Evolutionary conservation across 1,140 invertebrate genomes (phyloP).

Genomic region (Muscidifurax raptorellus): DNA sequence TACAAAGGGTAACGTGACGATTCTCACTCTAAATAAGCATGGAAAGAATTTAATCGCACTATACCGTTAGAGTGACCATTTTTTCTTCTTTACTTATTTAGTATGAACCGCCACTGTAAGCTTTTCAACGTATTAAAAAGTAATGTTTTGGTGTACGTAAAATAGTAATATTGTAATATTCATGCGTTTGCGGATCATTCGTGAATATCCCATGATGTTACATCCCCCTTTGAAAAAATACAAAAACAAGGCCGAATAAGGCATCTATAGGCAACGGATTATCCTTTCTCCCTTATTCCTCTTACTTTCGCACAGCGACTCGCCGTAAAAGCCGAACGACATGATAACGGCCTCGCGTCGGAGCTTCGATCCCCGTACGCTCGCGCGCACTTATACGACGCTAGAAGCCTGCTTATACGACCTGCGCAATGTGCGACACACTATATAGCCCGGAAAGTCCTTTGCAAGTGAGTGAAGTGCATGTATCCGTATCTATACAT

Average conservation of each 20-base stretch:
- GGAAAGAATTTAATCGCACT: no score
- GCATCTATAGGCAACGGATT: background rate
- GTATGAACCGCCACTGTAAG: no score
- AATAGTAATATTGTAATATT: no score
- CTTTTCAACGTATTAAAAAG: no score
- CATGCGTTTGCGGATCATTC: background rate
- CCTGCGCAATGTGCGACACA: background rate
- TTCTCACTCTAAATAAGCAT: no score
- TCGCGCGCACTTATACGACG: no score
- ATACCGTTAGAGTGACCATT: no score
- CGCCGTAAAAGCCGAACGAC: slow-evolving; percentile 7
- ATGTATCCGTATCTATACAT: no score
- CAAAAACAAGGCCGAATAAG: background rate
- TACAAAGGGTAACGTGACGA: background rate
- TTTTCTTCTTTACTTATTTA: no score
- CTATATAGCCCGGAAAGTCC: no score
- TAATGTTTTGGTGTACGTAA: no score
- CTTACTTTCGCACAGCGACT: background rate
- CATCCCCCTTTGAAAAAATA: background rate
- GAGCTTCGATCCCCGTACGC: background rate
- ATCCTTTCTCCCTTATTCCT: background rate
- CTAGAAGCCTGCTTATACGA: background rate
- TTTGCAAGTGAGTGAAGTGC: no score
- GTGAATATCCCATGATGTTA: background rate
- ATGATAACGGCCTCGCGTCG: background rate